Evolutionary conservation across 1,140 invertebrate species (phyloP).

Genomic region (Brachionus asplanchnoidis): DNA sequence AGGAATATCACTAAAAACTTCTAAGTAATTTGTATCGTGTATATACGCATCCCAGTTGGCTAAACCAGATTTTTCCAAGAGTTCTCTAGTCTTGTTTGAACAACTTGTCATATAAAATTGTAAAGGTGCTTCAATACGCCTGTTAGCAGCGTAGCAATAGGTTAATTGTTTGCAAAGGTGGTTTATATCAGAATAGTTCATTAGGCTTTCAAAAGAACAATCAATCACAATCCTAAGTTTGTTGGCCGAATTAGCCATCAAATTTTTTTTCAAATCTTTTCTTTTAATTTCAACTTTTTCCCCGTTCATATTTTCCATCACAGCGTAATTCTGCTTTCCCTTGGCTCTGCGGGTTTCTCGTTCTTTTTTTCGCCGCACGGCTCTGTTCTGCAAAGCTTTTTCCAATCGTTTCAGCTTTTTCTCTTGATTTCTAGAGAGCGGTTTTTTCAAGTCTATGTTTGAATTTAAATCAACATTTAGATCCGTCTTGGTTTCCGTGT

Average conservation of each 20-base stretch:
- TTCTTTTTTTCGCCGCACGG: conserved; percentile 15
- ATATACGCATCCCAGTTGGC: conserved; percentile 87
- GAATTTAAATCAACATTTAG: background rate
- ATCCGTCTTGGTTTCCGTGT: background rate
- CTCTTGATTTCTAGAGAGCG: conserved; percentile 30
- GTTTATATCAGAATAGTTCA: conserved; percentile 25
- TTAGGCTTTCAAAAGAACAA: conserved; percentile 36
- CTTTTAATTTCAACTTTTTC: conserved; percentile 36
- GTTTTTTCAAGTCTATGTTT: background rate
- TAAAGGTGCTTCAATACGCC: conserved; percentile 72
- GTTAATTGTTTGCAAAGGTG: conserved; percentile 67
- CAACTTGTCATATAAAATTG: conserved; percentile 79
- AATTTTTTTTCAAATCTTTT: conserved; percentile 33
- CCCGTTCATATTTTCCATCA: conserved; percentile 18
- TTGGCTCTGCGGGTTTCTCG: conserved; percentile 2
- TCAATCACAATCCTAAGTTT: conserved; percentile 19
- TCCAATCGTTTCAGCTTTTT: conserved; percentile 33
- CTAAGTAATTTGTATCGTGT: conserved; percentile 64
- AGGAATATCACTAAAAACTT: conserved; percentile 61
- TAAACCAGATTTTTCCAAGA: conserved; percentile 65
- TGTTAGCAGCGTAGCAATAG: conserved; percentile 84
- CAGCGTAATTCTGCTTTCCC: conserved; percentile 7
- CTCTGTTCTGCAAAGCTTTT: background rate
- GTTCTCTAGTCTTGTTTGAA: conserved; percentile 66
- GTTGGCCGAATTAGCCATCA: conserved; percentile 22